These are phyloP conservation scores for Physella acuta DNA, from an alignment of 1,140 invertebrate genomes.

Conservation along the genomic window DNA sequence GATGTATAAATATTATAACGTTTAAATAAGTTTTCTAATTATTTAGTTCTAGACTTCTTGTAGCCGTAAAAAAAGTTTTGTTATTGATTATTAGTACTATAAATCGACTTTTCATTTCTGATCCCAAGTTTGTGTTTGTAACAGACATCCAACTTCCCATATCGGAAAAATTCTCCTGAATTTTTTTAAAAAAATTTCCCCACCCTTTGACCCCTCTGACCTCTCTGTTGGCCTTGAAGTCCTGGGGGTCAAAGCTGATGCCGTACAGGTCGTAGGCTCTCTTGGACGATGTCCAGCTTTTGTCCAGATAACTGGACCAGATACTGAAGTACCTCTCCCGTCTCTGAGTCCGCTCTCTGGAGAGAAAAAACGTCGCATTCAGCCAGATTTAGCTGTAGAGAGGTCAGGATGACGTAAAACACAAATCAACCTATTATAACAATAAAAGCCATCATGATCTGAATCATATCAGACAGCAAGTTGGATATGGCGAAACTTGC, in stretches of 20 bases:
- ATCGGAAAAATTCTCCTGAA: background rate
- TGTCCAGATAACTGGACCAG: background rate
- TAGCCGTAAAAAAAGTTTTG: too few relatives aligned
- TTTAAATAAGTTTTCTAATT: too few relatives aligned
- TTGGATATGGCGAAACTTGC: background rate
- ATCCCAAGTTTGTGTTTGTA: too few relatives aligned
- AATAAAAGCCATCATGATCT: background rate
- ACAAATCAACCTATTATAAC: background rate
- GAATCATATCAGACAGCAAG: background rate
- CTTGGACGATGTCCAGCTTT: background rate
- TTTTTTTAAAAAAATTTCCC: background rate
- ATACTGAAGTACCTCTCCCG: background rate
- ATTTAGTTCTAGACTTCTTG: too few relatives aligned
- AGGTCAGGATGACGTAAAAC: background rate
- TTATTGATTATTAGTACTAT: too few relatives aligned
- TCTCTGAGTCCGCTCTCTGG: background rate
- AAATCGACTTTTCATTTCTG: too few relatives aligned
- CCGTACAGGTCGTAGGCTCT: constrained; percentile 6
- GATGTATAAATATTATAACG: too few relatives aligned
- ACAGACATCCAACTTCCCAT: background rate
- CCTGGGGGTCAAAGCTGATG: constrained; percentile 10
- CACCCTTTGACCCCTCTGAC: background rate
- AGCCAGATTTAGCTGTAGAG: background rate
- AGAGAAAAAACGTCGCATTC: background rate
- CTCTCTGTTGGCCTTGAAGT: constrained; percentile 14